Evolutionary conservation across 2,797 vertebrate genomes (phyloP), one percentile per base, ranked within the genome.

Genomic region (Amphiprion clarkii): DNA sequence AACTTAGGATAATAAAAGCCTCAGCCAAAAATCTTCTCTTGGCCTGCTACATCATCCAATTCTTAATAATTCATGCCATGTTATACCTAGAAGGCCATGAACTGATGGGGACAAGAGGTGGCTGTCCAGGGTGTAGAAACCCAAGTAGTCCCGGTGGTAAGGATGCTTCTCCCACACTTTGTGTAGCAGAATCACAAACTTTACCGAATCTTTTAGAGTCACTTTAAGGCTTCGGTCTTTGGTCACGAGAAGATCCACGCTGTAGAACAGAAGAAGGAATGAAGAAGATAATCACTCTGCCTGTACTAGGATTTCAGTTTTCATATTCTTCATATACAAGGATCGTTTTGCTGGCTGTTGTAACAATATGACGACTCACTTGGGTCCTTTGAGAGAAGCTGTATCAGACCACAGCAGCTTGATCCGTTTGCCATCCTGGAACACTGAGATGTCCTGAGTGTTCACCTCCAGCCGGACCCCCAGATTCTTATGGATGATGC

Each of bases 51-150:
- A 36, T 6, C 33, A 36, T 36, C 6, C 8, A 36, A 10, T 9
- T 36, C 33, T 36, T 36, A 7, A 36, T 2, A 36, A 9, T 36
- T 36, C 8, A 16, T n/a, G 17, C n/a, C 13, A 31, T 29, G 56
- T 64, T 73, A 86, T 97, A 99, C 98, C 98, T 87, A 99, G 89
- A 19, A 99, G 92, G 54, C 98, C 97, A 4, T 98, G 97, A 33
- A 96, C 97, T 58, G 81, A 87, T 9, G 89, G 70, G 58, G 97
- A 98, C 61, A 99, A 87, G 40, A 91, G 92, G 81, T 96, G 95
- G 57, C 93, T 95, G 82, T 97, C 95, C 76, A 97, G 0, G 6
- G 95, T 97, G 57, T 99, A 99, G 70, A 99, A 96, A 39, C 98
- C 98, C 70, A 99, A 90, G 83, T 97, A 98, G 88, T 98, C 95